phyloP scores from a whole-genome alignment of 2,113 vertebrate genomes.

The Amphiprion percula region DNA sequence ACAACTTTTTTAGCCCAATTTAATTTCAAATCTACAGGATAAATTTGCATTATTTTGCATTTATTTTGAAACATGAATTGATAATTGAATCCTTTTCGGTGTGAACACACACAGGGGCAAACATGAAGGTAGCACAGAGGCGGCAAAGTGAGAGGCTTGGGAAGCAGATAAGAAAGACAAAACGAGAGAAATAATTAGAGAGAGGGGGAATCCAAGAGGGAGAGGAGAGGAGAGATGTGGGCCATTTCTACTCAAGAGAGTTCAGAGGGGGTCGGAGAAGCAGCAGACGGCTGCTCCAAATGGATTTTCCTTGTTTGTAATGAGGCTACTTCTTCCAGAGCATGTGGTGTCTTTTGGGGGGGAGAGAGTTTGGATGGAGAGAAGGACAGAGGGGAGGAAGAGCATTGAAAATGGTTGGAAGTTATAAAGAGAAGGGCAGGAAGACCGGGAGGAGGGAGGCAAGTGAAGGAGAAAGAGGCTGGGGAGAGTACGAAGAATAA shows the following conservation, averaged over 20 bases:
- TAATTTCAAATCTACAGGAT: neutral
- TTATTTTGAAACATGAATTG: neutral
- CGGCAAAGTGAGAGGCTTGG: neutral
- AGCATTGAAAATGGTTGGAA: constrained; percentile 40
- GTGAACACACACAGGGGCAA: neutral
- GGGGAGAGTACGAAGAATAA: constrained; percentile 25
- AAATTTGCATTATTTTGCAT: neutral
- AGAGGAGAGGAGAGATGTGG: constrained; percentile 50
- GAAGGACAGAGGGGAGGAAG: constrained; percentile 37
- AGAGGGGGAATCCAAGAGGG: constrained; percentile 28
- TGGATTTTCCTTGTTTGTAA: constrained; percentile 86
- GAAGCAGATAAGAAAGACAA: constrained; percentile 25
- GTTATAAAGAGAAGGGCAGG: constrained; percentile 38
- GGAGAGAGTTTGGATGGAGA: neutral
- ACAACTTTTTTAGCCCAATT: no score
- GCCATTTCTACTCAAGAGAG: constrained; percentile 76
- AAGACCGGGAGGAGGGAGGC: constrained; percentile 12
- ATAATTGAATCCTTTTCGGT: neutral
- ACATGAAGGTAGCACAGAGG: neutral
- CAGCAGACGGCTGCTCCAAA: constrained; percentile 81
- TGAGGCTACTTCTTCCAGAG: constrained; percentile 75
- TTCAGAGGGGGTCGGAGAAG: constrained; percentile 74
- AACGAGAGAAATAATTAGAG: constrained; percentile 44
- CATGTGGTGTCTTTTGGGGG: constrained; percentile 45
- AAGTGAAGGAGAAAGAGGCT: constrained; percentile 18